Base-by-base conservation (phyloP, 2,888 invertebrate genomes). In the Sussaba pulchella region DNA sequence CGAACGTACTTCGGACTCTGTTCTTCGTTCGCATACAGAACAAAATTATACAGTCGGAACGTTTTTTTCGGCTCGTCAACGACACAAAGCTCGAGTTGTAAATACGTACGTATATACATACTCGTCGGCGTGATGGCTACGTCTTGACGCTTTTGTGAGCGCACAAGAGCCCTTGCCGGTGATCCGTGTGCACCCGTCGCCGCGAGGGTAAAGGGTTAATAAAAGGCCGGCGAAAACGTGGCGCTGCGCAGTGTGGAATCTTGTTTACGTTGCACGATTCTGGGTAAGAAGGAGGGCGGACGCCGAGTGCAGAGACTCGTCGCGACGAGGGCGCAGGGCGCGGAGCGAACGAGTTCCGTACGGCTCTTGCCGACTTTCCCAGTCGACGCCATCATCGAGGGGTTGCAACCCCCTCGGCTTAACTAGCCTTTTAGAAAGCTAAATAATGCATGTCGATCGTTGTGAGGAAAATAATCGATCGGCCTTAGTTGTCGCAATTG, bases 141-240 rank as follows among this genome's bases (percentile, higher is more conserved):
- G 52, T 67, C 41, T 67, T 31, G 50, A 61, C 63, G 72, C 66
- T 78, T 73, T 78, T 73, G 61, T 61, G 36, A 67, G 17, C 64
- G 26, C 26, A 45, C 17, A 12, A 74, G 73, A 66, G 63, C 61
- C 70, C 74, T 70, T 45, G 61, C 39, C 19, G 66, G 9, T 47
- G 71, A 71, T 47, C 71, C 41, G 24, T 57, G 43, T 41, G 45
- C 31, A 9, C 26, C 61, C 21, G 41, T 50, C 72, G 54, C 45
- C 31, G 41, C 54, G 67, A 67, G 67, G 72, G 61, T 63, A 73
- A 77, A 72, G 76, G 73, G 76, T 81, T 81, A 81, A 81, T 81
- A 77, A 77, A 81, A 81, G 72, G 63, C 69, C 57, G 24, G 69
- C 63, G 52, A 73, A 81, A 76, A 66, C 50, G 47, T 61, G 47